Evolutionary conservation across 2,797 vertebrate genomes (phyloP).

Genomic region (Mallotus villosus): DNA sequence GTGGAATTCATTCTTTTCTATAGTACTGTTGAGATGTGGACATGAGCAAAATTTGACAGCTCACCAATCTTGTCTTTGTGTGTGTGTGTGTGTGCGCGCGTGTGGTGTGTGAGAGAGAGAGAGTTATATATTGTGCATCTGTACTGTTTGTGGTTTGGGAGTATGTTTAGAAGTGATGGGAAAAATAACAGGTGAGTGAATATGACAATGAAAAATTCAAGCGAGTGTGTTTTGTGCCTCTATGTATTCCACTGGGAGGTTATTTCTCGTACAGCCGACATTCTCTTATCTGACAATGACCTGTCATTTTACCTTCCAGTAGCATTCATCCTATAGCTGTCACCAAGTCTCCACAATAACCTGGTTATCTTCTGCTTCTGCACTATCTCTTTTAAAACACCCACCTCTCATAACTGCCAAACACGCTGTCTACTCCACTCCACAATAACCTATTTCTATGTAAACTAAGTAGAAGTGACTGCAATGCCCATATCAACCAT

Average conservation of each 20-base stretch:
- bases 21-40: not conserved
- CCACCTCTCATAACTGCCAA: not conserved
- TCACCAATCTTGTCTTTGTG: not conserved
- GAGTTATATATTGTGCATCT: not conserved
- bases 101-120: conserved; percentile 8
- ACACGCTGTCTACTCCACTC: not conserved
- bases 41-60: not conserved
- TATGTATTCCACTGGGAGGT: conserved; percentile 2
- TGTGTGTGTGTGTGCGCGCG: no score
- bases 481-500: not conserved
- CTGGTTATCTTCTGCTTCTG: conserved; percentile 36
- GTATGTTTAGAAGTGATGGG: no score
- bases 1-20: not conserved
- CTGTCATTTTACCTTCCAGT: conserved; percentile 32
- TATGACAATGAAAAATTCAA: conserved; percentile 6
- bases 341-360: conserved; percentile 44
- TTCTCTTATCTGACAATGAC: conserved; percentile 47
- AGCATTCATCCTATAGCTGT: conserved; percentile 30
- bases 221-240: not conserved
- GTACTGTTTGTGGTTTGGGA: no score
- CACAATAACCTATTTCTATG: not conserved
- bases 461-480: not conserved
- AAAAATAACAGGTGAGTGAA: not conserved
- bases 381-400: conserved; percentile 11
- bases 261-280: conserved; percentile 25